Evolutionary conservation across 2,113 vertebrate species (phyloP).

Genomic region (Camarhynchus parvulus): DNA sequence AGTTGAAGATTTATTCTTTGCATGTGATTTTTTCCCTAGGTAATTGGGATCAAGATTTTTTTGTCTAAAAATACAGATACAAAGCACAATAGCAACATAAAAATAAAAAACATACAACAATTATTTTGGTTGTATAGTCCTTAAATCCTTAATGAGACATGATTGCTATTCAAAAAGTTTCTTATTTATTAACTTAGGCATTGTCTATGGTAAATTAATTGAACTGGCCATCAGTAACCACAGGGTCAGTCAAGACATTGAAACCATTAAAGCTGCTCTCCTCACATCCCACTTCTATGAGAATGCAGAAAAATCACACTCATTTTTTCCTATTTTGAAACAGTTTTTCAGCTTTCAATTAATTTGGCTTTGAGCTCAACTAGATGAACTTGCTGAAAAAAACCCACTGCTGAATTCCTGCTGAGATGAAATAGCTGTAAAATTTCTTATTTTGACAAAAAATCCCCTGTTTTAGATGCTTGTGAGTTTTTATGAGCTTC

Average conservation of each 20-base stretch:
- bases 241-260: neutral
- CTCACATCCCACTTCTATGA: neutral
- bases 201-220: neutral
- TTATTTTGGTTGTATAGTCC: neutral
- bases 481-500: neutral
- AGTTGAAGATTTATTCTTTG: neutral
- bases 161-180: neutral
- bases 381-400: neutral
- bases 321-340: neutral
- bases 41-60: neutral
- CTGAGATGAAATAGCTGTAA: conserved; percentile 18
- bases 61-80: neutral
- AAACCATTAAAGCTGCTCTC: neutral
- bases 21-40: neutral
- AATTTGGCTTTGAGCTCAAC: conserved; percentile 4
- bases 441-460: conserved; percentile 31
- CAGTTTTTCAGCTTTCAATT: conserved; percentile 28
- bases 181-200: neutral
- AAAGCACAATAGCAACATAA: neutral
- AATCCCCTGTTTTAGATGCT: neutral
- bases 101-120: neutral
- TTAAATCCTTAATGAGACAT: neutral
- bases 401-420: neutral
- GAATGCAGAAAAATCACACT: neutral
- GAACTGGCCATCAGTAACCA: neutral